phyloP scores from a whole-genome alignment of 1,140 invertebrate species.

The Nautilus pompilius region DNA sequence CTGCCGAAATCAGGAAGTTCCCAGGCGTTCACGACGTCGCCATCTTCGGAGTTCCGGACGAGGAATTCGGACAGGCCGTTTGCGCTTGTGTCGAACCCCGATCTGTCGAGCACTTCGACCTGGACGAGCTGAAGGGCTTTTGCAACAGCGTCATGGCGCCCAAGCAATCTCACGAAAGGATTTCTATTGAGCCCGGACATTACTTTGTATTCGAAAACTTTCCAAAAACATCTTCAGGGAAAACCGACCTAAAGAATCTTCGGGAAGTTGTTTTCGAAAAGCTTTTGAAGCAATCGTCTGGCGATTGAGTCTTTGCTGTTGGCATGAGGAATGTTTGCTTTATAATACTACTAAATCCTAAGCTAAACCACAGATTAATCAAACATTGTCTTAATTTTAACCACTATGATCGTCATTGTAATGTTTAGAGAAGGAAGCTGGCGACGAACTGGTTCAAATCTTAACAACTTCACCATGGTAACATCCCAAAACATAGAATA shows the following conservation, averaged over 20 bases:
- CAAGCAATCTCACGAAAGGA: neutral
- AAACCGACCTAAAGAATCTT: neutral
- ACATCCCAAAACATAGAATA: no score
- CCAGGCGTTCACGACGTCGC: conserved; percentile 1
- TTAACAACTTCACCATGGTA: no score
- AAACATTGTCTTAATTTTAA: no score
- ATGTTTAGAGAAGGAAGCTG: no score
- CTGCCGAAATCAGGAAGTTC: neutral
- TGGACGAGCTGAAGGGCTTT: neutral
- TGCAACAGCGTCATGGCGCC: neutral
- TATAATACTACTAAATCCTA: no score
- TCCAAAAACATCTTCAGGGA: neutral
- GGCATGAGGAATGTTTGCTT: no score
- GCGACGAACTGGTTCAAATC: no score
- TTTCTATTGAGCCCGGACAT: neutral
- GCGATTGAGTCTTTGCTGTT: no score
- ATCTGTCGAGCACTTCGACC: neutral
- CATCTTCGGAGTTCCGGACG: conserved; percentile 3
- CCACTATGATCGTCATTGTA: no score
- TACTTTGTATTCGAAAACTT: neutral
- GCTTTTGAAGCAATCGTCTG: no score
- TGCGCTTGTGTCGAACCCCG: neutral
- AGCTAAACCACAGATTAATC: no score
- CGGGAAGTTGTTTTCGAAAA: neutral
- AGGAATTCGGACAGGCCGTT: neutral